Evolutionary conservation across 2,888 invertebrate genomes (phyloP).

Genomic region (Gryllus longicercus): DNA sequence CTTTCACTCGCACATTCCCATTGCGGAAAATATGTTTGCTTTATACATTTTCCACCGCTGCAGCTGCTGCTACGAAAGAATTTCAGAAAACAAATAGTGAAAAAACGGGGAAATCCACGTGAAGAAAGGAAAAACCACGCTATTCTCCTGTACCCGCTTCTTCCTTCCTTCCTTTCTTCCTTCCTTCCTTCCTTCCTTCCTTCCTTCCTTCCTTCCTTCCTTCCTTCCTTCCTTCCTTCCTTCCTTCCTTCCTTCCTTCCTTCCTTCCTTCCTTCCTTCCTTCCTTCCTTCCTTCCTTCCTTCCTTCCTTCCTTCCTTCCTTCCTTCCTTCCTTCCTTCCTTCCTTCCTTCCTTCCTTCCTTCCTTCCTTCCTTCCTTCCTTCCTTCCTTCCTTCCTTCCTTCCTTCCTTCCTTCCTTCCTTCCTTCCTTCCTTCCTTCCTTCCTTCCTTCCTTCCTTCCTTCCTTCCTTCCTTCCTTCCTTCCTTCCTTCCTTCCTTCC

Average conservation of each 20-base stretch:
- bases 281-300: slow-evolving; percentile 20
- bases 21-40: too few species aligned
- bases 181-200: neutral
- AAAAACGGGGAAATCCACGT: too few species aligned
- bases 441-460: neutral
- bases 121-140: too few species aligned
- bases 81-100: too few species aligned
- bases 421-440: slow-evolving; percentile 4
- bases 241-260: neutral
- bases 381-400: neutral
- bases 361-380: neutral
- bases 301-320: slow-evolving; percentile 24
- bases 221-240: neutral
- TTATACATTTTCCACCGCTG: too few species aligned
- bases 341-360: neutral
- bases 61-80: too few species aligned
- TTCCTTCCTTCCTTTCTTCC: too few species aligned
- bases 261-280: neutral
- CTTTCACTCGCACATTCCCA: too few species aligned
- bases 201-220: neutral
- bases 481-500: too few species aligned
- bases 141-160: too few species aligned
- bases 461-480: neutral
- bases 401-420: too few species aligned
- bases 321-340: slow-evolving; percentile 24